Evolutionary conservation across 1,140 invertebrate species (phyloP).

Genomic region (Chironomus tepperi): DNA sequence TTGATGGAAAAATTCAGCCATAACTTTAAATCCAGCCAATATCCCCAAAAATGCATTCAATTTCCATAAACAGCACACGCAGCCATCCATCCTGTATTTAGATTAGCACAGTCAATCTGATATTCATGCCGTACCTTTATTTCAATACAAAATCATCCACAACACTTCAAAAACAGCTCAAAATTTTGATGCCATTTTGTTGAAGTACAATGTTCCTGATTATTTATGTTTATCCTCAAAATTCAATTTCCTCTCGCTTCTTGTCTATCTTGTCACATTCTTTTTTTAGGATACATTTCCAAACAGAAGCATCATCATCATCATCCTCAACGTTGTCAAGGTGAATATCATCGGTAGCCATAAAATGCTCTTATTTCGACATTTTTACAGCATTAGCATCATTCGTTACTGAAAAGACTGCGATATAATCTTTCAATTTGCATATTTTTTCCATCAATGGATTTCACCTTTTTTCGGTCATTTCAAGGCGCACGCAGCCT

Average conservation of each 20-base stretch:
- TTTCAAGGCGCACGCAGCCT: neutral
- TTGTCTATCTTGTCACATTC: neutral
- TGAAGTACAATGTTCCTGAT: neutral
- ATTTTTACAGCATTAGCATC: too few species aligned
- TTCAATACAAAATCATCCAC: neutral
- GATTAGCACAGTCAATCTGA: too few species aligned
- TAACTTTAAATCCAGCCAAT: too few species aligned
- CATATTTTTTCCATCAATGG: constrained; percentile 20
- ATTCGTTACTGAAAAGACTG: neutral
- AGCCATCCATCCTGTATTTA: too few species aligned
- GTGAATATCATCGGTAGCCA: too few species aligned
- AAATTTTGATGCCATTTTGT: neutral
- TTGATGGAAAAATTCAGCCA: too few species aligned
- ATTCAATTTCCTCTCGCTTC: constrained; percentile 18
- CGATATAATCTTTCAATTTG: constrained; percentile 23
- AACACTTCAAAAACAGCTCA: neutral
- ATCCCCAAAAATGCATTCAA: too few species aligned
- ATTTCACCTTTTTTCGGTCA: neutral
- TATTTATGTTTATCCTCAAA: constrained; percentile 22
- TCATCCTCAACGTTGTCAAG: too few species aligned
- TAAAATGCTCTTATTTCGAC: too few species aligned
- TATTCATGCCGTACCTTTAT: too few species aligned
- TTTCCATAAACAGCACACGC: too few species aligned
- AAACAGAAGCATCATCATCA: neutral
- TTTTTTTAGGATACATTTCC: too few species aligned